These are phyloP conservation scores for Paratrypauchen microcephalus DNA, from an alignment of 2,797 vertebrate species.

Conservation along the genomic window DNA sequence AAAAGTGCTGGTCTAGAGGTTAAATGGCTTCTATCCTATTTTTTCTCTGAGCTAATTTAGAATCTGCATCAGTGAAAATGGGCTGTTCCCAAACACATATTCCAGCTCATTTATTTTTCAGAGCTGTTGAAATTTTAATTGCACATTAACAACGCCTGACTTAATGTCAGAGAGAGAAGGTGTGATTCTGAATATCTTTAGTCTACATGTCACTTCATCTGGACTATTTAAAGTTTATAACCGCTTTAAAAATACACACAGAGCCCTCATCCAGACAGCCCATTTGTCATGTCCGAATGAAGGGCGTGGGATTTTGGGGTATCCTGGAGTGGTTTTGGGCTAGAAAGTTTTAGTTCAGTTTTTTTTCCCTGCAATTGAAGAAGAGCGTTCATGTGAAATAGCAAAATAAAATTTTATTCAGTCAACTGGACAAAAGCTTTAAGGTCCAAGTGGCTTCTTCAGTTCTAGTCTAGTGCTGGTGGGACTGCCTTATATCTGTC, in stretches of 20 bases:
- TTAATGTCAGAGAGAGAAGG: conserved; percentile 58
- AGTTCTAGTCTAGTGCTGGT: too few relatives aligned
- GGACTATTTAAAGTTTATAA: conserved; percentile 48
- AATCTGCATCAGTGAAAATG: conserved; percentile 51
- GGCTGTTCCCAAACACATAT: conserved; percentile 58
- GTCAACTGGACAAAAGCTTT: too few relatives aligned
- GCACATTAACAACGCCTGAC: conserved; percentile 71
- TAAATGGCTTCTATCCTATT: conserved; percentile 47
- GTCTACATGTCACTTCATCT: conserved; percentile 50
- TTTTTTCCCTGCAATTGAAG: too few relatives aligned
- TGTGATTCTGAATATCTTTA: conserved; percentile 61
- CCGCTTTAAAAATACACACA: conserved; percentile 52
- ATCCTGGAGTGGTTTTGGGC: conserved; percentile 20
- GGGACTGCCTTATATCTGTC: too few relatives aligned
- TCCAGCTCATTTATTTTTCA: conserved; percentile 74
- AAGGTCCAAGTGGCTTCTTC: too few relatives aligned
- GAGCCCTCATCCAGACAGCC: conserved; percentile 10
- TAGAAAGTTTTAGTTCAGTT: conserved; percentile 32
- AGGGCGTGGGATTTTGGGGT: conserved; percentile 28
- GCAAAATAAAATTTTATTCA: too few relatives aligned
- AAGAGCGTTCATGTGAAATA: not conserved
- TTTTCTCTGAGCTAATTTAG: conserved; percentile 55
- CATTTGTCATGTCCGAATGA: conserved; percentile 49
- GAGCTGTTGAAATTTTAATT: conserved; percentile 73
- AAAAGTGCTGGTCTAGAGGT: conserved; percentile 45